Base-by-base conservation (phyloP, 2,888 invertebrate species). In the Gryllus longicercus region DNA sequence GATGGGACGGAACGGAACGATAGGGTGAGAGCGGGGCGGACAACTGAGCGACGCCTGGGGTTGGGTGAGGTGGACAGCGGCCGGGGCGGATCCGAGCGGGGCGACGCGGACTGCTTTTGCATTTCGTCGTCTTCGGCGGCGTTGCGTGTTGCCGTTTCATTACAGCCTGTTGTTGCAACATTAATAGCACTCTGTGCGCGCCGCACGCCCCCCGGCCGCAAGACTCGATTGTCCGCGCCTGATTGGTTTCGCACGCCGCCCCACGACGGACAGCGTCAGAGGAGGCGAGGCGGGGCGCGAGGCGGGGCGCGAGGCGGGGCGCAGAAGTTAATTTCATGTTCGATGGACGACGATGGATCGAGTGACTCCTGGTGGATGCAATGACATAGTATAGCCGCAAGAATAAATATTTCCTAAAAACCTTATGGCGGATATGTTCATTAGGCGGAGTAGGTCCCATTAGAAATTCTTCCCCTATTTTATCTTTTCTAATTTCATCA, bases 91-190 rank as follows among this genome's bases (percentile, higher is more conserved):
- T 5, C 63, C 16, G 63, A 18, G 63, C 63, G 14, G 63, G 16
- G 5, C 0, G 8, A 38, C 5, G 8, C 38, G 38, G 8, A 8
- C 38, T 38, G 63, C 63, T 63, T 63, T 63, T 14, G n/a, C 63
- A n/a, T 63, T 63, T 63, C 63, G n/a, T 63, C 63, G 63, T 63
- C 63, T 63, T 63, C n/a, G 12, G 38, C 63, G 14, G 16, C 14
- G 63, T 63, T 63, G 63, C n/a, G 63, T 63, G 63, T 63, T 63
- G 63, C 63, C 63, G 63, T 63, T 63, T 63, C 63, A 63, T 63
- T 63, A 63, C 63, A 4, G 63, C 16, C 63, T 63, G 63, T 63
- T 63, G 63, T 63, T 63, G 63, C 63, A 63, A 63, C n/a, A 63
- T 63, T 63, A 63, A 63, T 63, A n/a, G 63, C 63, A 63, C 16